Percentiles rank a stretch among this genome's conserved stretches.
Conservation (phyloP, 2,888 invertebrate genomes). For the Holacanthella duospinosa region DNA sequence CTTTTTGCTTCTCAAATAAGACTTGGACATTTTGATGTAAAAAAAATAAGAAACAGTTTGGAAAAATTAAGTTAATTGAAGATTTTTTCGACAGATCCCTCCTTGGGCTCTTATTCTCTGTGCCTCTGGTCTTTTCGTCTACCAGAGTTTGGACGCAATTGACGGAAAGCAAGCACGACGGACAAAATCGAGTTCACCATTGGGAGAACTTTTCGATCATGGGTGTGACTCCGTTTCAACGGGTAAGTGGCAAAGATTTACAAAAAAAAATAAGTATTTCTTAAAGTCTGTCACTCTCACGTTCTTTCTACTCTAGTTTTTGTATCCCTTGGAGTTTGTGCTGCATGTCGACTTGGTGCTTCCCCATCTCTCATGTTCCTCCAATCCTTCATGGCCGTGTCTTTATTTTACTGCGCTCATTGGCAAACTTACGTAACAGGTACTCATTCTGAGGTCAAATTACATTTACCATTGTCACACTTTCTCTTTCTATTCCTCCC, state of each 20-base stretch:
- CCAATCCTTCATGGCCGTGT: constrained; percentile 86
- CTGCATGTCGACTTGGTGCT: constrained; percentile 82
- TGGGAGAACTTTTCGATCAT: constrained; percentile 98
- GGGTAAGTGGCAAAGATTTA: no score
- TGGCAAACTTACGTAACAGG: constrained; percentile 99
- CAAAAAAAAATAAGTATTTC: no score
- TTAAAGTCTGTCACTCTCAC: not conserved
- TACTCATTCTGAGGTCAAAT: no score
- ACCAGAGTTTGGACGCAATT: constrained; percentile 96
- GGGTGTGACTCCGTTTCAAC: constrained; percentile 98
- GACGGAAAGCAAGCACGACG: constrained; percentile 98
- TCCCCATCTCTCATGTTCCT: constrained; percentile 92
- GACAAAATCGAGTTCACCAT: constrained; percentile 78
- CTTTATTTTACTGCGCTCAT: constrained; percentile 95
- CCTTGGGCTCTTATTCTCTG: constrained; percentile 86
- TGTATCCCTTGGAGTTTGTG: constrained; percentile 90
- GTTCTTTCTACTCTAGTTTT: constrained; percentile 53
- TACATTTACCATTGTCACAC: no score
- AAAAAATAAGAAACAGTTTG: no score
- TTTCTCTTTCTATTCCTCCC: no score
- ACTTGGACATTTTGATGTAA: no score
- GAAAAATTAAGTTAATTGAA: not conserved
- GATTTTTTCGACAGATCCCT: constrained; percentile 53
- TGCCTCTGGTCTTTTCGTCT: constrained; percentile 85
- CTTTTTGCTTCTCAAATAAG: no score